These are phyloP conservation scores for Chaetodon trifascialis DNA, from an alignment of 2,113 vertebrate genomes.

Conservation along the genomic window DNA sequence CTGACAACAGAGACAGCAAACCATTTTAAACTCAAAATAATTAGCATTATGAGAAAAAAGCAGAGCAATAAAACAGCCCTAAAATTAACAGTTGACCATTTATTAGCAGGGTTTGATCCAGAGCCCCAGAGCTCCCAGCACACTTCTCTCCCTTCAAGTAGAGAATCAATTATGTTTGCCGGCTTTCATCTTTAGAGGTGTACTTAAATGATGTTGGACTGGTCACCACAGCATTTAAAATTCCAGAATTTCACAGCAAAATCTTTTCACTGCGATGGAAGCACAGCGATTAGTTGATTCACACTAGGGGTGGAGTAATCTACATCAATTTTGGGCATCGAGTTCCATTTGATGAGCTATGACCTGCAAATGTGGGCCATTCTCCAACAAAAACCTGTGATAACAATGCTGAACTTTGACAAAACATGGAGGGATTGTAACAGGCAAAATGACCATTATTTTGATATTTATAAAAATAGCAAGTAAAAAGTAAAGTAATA, in stretches of 20 bases:
- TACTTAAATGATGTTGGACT: neutral
- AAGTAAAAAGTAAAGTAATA: neutral
- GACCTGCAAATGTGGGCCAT: neutral
- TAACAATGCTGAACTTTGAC: neutral
- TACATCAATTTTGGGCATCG: neutral
- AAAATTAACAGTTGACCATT: neutral
- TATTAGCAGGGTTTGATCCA: neutral
- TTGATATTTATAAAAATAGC: neutral
- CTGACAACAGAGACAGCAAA: neutral
- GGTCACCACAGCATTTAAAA: neutral
- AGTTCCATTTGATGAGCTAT: neutral
- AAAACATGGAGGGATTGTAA: neutral
- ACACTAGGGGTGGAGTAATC: neutral
- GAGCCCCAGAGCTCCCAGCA: neutral
- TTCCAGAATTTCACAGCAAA: neutral
- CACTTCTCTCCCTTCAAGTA: neutral
- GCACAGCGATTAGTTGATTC: neutral
- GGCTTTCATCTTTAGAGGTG: neutral
- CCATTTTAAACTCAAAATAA: neutral
- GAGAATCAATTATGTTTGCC: neutral
- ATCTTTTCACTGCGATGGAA: neutral
- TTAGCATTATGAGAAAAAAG: neutral
- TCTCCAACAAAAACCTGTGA: neutral
- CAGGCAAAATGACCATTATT: neutral
- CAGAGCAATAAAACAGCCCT: neutral